Conservation (phyloP, 2,888 invertebrate species). For the Lithophane leautieri region DNA sequence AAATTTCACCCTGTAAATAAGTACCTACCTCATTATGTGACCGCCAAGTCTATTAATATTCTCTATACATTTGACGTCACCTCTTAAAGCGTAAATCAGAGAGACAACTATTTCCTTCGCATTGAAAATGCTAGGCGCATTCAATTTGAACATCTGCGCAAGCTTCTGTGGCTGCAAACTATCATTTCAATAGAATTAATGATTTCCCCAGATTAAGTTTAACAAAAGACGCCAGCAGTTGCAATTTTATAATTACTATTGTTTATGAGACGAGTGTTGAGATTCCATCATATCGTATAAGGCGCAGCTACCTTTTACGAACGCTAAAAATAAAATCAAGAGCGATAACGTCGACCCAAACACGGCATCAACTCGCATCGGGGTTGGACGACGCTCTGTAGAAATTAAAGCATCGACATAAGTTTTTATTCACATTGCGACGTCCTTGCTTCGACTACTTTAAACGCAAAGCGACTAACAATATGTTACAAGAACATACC, state of each 20-base stretch:
- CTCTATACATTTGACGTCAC: constrained; percentile 41
- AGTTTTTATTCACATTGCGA: constrained; percentile 69
- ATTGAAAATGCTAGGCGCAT: constrained; percentile 42
- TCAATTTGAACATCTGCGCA: constrained; percentile 21
- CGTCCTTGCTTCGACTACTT: constrained; percentile 79
- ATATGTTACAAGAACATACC: constrained; percentile 80
- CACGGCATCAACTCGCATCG: constrained; percentile 24
- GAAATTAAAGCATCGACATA: constrained; percentile 41
- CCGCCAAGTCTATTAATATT: constrained; percentile 53
- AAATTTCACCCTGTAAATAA: constrained; percentile 49
- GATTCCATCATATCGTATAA: constrained; percentile 17
- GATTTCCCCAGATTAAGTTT: background rate
- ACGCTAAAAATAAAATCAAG: constrained; percentile 51
- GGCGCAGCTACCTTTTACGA: constrained; percentile 29
- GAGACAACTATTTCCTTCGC: constrained; percentile 48
- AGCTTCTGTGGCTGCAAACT: constrained; percentile 23
- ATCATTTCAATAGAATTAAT: background rate
- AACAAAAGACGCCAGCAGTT: constrained; percentile 18
- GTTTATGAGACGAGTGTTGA: constrained; percentile 16
- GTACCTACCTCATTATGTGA: constrained; percentile 46
- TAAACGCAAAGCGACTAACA: constrained; percentile 78
- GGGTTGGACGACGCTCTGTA: constrained; percentile 36
- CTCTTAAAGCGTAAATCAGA: constrained; percentile 23
- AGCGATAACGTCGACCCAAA: constrained; percentile 37
- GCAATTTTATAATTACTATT: constrained; percentile 18